Evolutionary conservation across 1,140 invertebrate genomes (phyloP), one percentile per base, ranked within the genome.

Genomic region (Pseudachorutes palmiensis): DNA sequence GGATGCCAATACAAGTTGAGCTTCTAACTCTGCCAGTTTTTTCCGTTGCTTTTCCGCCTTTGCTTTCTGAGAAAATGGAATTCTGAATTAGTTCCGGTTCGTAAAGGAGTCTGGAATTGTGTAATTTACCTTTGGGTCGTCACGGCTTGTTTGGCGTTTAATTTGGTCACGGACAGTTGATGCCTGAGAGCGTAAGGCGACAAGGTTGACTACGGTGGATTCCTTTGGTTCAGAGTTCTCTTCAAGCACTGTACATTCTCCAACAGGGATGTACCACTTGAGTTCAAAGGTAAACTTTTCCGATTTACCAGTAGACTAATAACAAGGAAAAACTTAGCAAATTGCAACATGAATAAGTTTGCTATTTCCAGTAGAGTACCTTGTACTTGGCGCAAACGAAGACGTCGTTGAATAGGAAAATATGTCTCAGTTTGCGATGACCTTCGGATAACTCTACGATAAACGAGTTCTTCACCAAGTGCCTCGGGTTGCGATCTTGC

Each of bases 311-410:
- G 88, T 84, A 1, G 88, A 84, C 86, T 87, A 68, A 2, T 77
- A 72, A 60, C 64, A 49, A n/a, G n/a, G n/a, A n/a, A 73, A 57
- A 70, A 29, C 19, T 45, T 45, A 45, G n/a, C n/a, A n/a, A n/a
- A n/a, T n/a, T n/a, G 36, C 36, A 41, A 41, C 5, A 41, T 41
- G 19, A 41, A 41, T 19, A 19, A 41, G 19, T 41, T n/a, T n/a
- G n/a, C n/a, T 61, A 55, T 67, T 2, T 49, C 29, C 31, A 28
- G 36, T 67, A 16, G 57, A 9, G 49, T 77, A 85, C 88, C 83
- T 93, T 94, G 76, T 93, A 93, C 81, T 96, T 97, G 60, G 94
- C 92, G 81, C 93, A 96, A 26, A 94, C 90, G 70, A 97, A 88
- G 65, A 95, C 89, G 78, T 97, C 93, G 77, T 93, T 95, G 77